Percentiles rank a stretch among this genome's conserved stretches.
phyloP scores from a whole-genome alignment of 1,140 invertebrate species.

The Chrysoperla carnea region DNA sequence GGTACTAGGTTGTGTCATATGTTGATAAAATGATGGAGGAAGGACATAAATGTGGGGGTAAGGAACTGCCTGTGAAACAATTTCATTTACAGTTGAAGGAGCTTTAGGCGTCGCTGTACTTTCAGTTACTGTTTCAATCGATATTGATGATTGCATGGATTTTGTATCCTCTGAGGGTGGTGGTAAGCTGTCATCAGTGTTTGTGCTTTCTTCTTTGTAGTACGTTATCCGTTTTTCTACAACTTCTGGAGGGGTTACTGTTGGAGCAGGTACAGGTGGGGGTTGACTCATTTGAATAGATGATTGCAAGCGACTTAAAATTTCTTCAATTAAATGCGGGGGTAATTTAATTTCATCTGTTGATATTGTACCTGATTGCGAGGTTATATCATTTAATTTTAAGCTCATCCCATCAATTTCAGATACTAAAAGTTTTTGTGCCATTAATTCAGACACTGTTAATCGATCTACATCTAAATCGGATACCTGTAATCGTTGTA shows the following conservation, averaged over 20 bases:
- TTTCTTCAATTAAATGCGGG: conserved; percentile 38
- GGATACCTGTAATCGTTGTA: conserved; percentile 41
- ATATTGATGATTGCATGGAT: not conserved
- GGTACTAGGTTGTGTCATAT: conserved; percentile 21
- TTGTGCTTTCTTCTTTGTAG: not conserved
- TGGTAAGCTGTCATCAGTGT: not conserved
- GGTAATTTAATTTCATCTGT: conserved; percentile 45
- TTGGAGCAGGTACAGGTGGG: conserved; percentile 3
- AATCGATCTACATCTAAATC: conserved; percentile 59
- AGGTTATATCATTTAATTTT: conserved; percentile 44
- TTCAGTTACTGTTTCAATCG: conserved; percentile 1
- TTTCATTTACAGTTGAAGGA: not conserved
- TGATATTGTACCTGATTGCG: conserved; percentile 34
- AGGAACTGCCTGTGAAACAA: not conserved
- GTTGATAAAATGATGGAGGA: conserved; percentile 22
- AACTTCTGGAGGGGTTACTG: conserved; percentile 5
- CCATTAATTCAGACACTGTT: conserved; percentile 55
- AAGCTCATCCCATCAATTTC: conserved; percentile 57
- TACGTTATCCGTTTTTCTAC: conserved; percentile 3
- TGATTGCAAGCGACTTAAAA: conserved; percentile 13
- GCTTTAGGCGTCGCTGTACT: not conserved
- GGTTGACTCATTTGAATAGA: conserved; percentile 11
- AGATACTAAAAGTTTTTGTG: conserved; percentile 56
- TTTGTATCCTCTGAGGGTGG: not conserved
- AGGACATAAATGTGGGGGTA: conserved; percentile 7